These are phyloP conservation scores for Lagodon rhomboides DNA, from an alignment of 2,797 vertebrate genomes.

Conservation along the genomic window DNA sequence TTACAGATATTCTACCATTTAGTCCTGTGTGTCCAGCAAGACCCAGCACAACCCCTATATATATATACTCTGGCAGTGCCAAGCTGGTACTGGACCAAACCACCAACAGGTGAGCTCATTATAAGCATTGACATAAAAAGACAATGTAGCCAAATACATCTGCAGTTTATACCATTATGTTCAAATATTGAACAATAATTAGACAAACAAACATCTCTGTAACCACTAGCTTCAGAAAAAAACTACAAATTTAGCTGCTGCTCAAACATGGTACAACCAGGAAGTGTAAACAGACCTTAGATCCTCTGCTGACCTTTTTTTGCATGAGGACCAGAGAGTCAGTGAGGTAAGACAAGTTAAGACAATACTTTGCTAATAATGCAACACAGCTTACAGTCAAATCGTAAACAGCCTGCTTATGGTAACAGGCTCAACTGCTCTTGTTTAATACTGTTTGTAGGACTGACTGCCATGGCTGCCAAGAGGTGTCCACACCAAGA, in stretches of 20 bases:
- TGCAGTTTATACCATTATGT: not conserved
- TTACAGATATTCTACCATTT: too few relatives aligned
- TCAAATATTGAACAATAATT: accelerated
- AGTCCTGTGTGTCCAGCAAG: not conserved
- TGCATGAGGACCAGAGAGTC: not conserved
- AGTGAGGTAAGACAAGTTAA: not conserved
- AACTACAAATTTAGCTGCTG: not conserved
- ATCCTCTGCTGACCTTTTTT: accelerated
- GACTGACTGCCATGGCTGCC: not conserved
- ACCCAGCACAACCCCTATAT: accelerated
- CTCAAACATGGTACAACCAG: conserved; percentile 32
- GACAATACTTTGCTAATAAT: not conserved
- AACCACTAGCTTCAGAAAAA: not conserved
- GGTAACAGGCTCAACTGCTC: not conserved
- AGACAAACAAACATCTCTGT: not conserved
- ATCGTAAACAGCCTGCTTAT: not conserved
- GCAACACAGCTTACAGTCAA: not conserved
- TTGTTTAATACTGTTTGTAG: not conserved
- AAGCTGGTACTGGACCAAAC: conserved; percentile 7
- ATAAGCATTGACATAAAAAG: not conserved
- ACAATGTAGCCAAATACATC: not conserved
- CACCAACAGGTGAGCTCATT: not conserved
- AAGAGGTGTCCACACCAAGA: not conserved
- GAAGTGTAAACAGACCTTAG: not conserved
- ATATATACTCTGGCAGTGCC: conserved; percentile 1